phyloP scores from a whole-genome alignment of 2,113 vertebrate species.

The Sturnira hondurensis region DNA sequence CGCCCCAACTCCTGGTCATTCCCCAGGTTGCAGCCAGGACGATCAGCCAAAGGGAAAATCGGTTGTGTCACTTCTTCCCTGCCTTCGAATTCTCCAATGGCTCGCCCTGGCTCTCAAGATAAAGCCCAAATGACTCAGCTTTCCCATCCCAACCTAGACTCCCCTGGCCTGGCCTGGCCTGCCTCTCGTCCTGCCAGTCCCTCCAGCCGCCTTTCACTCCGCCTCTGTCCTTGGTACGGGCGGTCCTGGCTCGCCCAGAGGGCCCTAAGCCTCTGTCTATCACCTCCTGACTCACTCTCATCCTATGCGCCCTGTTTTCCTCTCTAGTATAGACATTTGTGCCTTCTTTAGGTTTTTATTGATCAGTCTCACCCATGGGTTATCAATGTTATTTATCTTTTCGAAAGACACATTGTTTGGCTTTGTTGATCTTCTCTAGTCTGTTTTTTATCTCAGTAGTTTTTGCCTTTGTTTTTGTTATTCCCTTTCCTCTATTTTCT shows the following conservation, averaged over 20 bases:
- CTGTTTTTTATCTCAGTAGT: neutral
- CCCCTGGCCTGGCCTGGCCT: neutral
- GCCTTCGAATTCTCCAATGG: neutral
- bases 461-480: neutral
- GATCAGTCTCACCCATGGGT: neutral
- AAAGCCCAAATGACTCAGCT: neutral
- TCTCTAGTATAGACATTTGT: neutral
- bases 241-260: fast-evolving
- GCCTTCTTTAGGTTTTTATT: neutral
- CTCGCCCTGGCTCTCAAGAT: neutral
- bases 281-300: neutral
- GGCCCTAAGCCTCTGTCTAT: neutral
- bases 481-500: neutral
- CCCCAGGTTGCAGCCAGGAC: neutral
- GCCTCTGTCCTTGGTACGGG: fast-evolving
- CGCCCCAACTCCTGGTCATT: neutral
- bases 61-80: neutral
- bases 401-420: neutral
- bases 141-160: neutral
- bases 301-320: neutral
- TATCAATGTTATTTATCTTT: neutral
- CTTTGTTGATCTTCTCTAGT: neutral
- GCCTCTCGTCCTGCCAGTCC: neutral
- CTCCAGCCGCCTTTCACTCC: fast-evolving
- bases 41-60: neutral